Base-by-base conservation (phyloP, 2,797 vertebrate species). In the Catostomus latipinnis region DNA sequence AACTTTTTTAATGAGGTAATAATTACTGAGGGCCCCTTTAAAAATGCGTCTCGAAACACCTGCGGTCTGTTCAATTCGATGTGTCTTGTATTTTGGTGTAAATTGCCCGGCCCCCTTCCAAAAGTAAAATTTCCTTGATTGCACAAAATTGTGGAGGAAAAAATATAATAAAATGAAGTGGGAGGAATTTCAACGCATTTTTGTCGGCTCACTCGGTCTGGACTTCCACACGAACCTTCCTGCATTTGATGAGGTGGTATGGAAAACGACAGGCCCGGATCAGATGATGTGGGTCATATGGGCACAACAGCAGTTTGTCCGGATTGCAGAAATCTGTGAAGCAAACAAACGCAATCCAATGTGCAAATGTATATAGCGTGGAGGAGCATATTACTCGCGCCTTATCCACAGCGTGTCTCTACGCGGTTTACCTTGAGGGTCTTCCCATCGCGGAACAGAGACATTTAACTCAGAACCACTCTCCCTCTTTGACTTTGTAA, bases 211-310 rank as follows among this genome's bases (percentile, higher is more conserved):
- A 34, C 34, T 34, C 3, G 1, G 34, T 34, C 1, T 10, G 11
- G 9, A 9, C 34, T 34, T 34, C n/a, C 3, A 71, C 8, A 74
- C 81, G 0, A 14, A 93, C 93, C 92, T 93, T 93, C 12, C 45
- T 78, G 71, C 86, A 86, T 83, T 94, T 94, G 81, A 93, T 90
- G 70, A 94, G 89, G 81, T 94, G 93, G 84, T 94, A 94, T 16
- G 93, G 93, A 70, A 92, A 93, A 10, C 93, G 90, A 81, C 91
- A 93, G 71, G 93, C 91, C 69, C 93, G 90, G 86, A 94, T 92
- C 76, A 91, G 88, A 83, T 94, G 93, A 66, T 87, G 90, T 79
- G 89, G 85, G 82, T 94, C 92, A 85, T 93, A 94, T 1, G 93
- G 93, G 61, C 93, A 94, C 13, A 91, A 88, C 45, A 93, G 78